Conservation (phyloP, 1,140 invertebrate species). For the Trissolcus basalis region DNA sequence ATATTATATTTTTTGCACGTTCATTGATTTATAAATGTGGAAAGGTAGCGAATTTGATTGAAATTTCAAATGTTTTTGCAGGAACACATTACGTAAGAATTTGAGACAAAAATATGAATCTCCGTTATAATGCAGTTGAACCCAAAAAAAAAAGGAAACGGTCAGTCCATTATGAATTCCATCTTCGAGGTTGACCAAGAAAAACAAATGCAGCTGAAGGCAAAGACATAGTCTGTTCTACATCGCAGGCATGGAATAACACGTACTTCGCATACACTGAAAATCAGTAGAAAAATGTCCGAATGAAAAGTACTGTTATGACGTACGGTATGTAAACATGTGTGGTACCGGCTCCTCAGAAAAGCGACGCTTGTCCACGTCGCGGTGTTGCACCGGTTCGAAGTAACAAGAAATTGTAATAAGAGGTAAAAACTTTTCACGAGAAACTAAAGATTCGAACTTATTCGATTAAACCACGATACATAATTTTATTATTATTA, state of each 20-base stretch:
- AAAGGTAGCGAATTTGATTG: too few relatives aligned
- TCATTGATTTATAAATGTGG: too few relatives aligned
- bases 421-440: too few relatives aligned
- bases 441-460: too few relatives aligned
- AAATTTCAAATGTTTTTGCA: too few relatives aligned
- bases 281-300: constrained; percentile 26
- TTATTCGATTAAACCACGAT: too few relatives aligned
- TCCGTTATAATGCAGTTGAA: constrained; percentile 19
- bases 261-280: constrained; percentile 28
- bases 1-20: too few relatives aligned
- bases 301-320: constrained; percentile 51
- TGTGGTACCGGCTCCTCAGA: constrained; percentile 13
- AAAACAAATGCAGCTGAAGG: constrained; percentile 37
- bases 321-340: constrained; percentile 46
- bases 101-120: constrained; percentile 28
- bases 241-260: constrained; percentile 29
- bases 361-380: constrained; percentile 17
- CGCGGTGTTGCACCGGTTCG: too few relatives aligned
- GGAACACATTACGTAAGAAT: too few relatives aligned
- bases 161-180: constrained; percentile 33
- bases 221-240: constrained; percentile 24
- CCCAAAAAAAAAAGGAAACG: constrained; percentile 26
- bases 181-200: constrained; percentile 35
- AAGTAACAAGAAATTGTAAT: too few relatives aligned
- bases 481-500: too few relatives aligned